Conservation (phyloP, 1,140 invertebrate genomes). For the Drosophila asahinai region DNA sequence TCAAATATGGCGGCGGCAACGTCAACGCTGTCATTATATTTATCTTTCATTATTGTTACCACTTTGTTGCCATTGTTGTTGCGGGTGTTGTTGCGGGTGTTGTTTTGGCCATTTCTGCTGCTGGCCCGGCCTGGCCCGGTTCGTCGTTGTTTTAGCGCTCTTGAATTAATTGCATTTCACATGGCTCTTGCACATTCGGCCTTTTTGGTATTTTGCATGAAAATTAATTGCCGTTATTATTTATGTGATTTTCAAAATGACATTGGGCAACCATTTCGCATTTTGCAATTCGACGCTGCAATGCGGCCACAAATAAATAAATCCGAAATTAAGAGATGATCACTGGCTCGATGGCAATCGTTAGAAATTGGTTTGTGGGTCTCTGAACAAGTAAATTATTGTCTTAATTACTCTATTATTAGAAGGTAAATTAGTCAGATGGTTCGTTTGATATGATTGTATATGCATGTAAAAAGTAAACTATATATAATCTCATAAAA, state of each 20-base stretch:
- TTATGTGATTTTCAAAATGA: slow-evolving; percentile 58
- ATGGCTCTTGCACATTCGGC: slow-evolving; percentile 62
- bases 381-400: slow-evolving; percentile 12
- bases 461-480: not conserved
- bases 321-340: slow-evolving; percentile 22
- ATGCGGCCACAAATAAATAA: slow-evolving; percentile 21
- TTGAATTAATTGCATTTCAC: slow-evolving; percentile 80
- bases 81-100: slow-evolving; percentile 49
- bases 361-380: slow-evolving; percentile 14
- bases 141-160: slow-evolving; percentile 43
- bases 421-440: slow-evolving; percentile 15
- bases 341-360: slow-evolving; percentile 33
- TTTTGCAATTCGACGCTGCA: slow-evolving; percentile 22
- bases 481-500: not conserved
- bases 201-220: slow-evolving; percentile 59
- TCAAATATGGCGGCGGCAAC: slow-evolving; percentile 73
- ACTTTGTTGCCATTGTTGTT: slow-evolving; percentile 58
- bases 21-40: slow-evolving; percentile 76
- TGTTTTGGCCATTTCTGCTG: slow-evolving; percentile 18
- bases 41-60: slow-evolving; percentile 70
- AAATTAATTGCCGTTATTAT: slow-evolving; percentile 77
- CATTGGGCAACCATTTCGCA: slow-evolving; percentile 27
- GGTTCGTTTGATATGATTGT: slow-evolving; percentile 1
- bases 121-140: not conserved
- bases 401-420: slow-evolving; percentile 32